Conservation (phyloP, 2,797 vertebrate species). For the Enteromius trimaculatus region DNA sequence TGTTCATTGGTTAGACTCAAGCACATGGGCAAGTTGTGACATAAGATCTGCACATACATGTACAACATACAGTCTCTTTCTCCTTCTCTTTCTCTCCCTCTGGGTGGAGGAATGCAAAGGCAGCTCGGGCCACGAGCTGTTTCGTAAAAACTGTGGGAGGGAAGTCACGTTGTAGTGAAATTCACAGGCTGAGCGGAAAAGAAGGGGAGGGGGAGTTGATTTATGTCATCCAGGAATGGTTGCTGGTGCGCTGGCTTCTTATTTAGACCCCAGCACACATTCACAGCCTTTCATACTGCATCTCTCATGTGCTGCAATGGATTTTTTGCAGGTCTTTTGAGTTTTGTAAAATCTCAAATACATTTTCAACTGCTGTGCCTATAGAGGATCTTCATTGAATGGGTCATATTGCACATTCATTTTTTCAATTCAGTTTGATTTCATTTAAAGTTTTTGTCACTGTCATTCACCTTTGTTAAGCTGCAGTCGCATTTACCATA, state of each 20-base stretch:
- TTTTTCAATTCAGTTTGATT: neutral
- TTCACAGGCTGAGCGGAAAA: slow-evolving; percentile 57
- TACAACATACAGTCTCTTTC: slow-evolving; percentile 9
- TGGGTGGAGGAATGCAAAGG: slow-evolving; percentile 56
- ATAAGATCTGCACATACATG: slow-evolving; percentile 41
- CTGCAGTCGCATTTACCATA: neutral
- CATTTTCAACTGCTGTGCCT: neutral
- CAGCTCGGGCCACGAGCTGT: slow-evolving; percentile 55
- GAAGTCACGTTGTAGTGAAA: slow-evolving; percentile 59
- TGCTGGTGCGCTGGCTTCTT: slow-evolving; percentile 37
- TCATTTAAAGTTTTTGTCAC: neutral
- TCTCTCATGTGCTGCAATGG: slow-evolving; percentile 25
- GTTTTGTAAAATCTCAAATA: slow-evolving; percentile 28
- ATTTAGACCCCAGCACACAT: slow-evolving; percentile 42
- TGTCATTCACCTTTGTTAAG: neutral
- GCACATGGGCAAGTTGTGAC: slow-evolving; percentile 32
- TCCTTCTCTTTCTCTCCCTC: slow-evolving; percentile 41
- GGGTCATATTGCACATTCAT: neutral
- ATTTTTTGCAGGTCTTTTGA: slow-evolving; percentile 21
- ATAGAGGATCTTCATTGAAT: neutral
- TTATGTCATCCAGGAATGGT: slow-evolving; percentile 53
- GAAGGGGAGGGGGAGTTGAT: slow-evolving; percentile 56
- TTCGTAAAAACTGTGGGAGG: slow-evolving; percentile 53
- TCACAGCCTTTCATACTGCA: slow-evolving; percentile 48
- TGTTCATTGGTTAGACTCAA: slow-evolving; percentile 6